Percentiles rank a stretch among this genome's conserved stretches.
Conservation (phyloP, 2,888 invertebrate species). For the Torymus tubicola region DNA sequence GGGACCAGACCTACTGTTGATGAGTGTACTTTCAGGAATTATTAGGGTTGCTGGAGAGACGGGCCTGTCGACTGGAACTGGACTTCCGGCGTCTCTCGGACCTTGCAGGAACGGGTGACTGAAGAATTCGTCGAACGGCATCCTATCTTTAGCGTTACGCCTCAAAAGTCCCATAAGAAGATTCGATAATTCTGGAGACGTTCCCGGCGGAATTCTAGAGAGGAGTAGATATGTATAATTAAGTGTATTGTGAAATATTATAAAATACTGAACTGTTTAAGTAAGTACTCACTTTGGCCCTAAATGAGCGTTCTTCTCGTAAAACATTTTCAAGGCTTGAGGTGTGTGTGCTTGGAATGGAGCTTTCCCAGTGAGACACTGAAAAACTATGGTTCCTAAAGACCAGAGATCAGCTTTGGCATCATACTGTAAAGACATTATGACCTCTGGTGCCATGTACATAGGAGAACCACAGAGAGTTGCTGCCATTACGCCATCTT, state of each 20-base stretch:
- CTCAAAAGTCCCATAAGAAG: conserved; percentile 91
- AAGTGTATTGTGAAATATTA: no score
- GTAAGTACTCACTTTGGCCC: conserved; percentile 87
- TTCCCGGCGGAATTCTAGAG: conserved; percentile 93
- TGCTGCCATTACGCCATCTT: conserved; percentile 99
- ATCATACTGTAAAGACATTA: conserved; percentile 98
- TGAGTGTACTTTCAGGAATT: conserved; percentile 64
- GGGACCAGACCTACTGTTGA: conserved; percentile 65
- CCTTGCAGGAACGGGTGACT: conserved; percentile 93
- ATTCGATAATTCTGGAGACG: conserved; percentile 92
- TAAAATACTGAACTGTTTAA: no score
- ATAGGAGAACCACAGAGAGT: conserved; percentile 99
- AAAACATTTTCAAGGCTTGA: conserved; percentile 96
- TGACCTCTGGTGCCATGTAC: conserved; percentile 99
- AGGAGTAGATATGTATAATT: conserved; percentile 36
- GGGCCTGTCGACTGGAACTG: conserved; percentile 73
- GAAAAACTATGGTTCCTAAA: conserved; percentile 98
- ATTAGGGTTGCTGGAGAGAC: conserved; percentile 69
- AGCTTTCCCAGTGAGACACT: conserved; percentile 98
- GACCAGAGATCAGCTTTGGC: conserved; percentile 99
- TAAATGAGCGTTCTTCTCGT: conserved; percentile 95
- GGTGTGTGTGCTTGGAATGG: conserved; percentile 99
- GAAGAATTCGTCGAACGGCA: conserved; percentile 98
- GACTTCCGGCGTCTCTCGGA: conserved; percentile 76
- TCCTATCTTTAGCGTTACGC: conserved; percentile 94